Evolutionary conservation across 2,113 vertebrate genomes (phyloP).

Genomic region (Lethenteron camtschaticum): DNA sequence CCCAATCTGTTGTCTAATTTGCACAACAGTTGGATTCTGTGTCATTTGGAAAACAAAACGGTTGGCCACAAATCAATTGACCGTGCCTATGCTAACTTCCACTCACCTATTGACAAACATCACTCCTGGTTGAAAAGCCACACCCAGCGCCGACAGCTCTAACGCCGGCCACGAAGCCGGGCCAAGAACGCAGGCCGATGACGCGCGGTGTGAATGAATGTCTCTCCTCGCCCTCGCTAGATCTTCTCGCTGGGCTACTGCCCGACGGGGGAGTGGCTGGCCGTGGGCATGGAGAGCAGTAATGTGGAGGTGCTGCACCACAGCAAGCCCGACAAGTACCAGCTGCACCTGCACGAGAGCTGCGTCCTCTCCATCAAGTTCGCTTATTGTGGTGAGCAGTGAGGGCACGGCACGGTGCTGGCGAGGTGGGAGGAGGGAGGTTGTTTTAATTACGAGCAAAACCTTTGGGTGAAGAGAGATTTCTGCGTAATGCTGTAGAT

Average conservation of each 20-base stretch:
- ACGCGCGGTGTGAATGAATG: background rate
- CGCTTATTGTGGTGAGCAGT: conserved; percentile 40
- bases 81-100: background rate
- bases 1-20: too few relatives aligned
- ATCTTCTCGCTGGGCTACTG: conserved; percentile 59
- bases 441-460: too few relatives aligned
- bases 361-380: conserved; percentile 64
- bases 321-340: conserved; percentile 49
- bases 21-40: too few relatives aligned
- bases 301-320: conserved; percentile 47
- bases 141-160: background rate
- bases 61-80: background rate
- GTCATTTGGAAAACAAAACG: too few relatives aligned
- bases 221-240: conserved; percentile 16
- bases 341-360: conserved; percentile 60
- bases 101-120: too few relatives aligned
- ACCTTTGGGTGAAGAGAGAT: too few relatives aligned
- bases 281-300: conserved; percentile 54
- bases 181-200: background rate
- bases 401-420: rapidly evolving
- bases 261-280: conserved; percentile 50
- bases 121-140: background rate
- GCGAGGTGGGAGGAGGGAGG: too few relatives aligned
- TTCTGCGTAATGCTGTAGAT: too few relatives aligned
- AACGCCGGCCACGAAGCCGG: background rate